These are phyloP conservation scores for Ditula angustiorana DNA, from an alignment of 2,888 invertebrate genomes.

Conservation along the genomic window DNA sequence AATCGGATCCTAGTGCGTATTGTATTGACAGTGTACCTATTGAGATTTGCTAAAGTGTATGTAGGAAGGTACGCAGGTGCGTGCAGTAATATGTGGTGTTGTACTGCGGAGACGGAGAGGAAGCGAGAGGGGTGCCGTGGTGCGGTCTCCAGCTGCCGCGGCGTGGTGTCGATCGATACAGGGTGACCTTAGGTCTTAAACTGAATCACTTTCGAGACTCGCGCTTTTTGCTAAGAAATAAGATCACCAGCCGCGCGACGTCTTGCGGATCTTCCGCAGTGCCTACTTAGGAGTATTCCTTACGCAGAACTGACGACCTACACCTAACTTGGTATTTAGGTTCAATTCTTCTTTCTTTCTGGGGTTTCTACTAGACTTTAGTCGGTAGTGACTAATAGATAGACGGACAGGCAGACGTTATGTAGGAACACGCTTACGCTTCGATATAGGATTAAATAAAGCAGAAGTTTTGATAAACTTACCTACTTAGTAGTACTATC, in stretches of 20 bases:
- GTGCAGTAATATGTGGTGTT: constrained; percentile 39
- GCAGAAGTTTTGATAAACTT: not conserved
- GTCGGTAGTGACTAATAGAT: constrained; percentile 4
- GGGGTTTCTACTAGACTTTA: not conserved
- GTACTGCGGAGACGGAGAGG: constrained; percentile 46
- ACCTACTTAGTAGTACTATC: not conserved
- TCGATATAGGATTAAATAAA: not conserved
- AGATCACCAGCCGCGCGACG: constrained; percentile 32
- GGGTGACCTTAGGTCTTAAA: constrained; percentile 70
- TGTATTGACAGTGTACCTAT: constrained; percentile 4
- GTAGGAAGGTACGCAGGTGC: constrained; percentile 15
- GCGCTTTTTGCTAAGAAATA: constrained; percentile 48
- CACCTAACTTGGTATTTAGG: not conserved
- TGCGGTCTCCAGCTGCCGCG: constrained; percentile 70
- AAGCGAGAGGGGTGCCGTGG: constrained; percentile 56
- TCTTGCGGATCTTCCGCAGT: constrained; percentile 41
- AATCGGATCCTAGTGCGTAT: constrained; percentile 1
- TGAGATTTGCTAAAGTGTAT: constrained; percentile 1
- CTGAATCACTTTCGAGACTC: constrained; percentile 54
- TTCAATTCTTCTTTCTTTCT: not conserved
- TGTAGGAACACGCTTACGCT: not conserved
- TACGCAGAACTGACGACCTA: not conserved
- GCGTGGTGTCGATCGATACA: constrained; percentile 66
- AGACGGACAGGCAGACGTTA: constrained; percentile 1
- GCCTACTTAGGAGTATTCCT: constrained; percentile 39